Percentiles rank a stretch among this genome's conserved stretches.
Evolutionary conservation across 1,140 invertebrate genomes (phyloP).

Genomic region (Drosophila pseudoobscura): DNA sequence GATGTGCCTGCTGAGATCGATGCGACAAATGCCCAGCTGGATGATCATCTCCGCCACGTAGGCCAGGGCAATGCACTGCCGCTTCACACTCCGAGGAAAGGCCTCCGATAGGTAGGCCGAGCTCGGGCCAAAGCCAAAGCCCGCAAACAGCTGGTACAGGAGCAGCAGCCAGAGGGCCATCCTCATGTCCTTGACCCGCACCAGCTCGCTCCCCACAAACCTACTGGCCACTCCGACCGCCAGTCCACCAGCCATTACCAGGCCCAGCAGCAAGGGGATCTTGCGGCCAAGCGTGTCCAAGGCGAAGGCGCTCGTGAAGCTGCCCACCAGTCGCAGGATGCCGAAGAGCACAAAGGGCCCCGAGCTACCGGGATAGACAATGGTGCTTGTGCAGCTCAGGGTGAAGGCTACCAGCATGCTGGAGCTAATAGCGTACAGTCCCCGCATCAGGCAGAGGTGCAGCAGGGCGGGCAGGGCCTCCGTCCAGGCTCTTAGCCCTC

Average conservation of each 20-base stretch:
- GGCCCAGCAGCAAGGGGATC: constrained; percentile 52
- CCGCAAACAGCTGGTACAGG: constrained; percentile 60
- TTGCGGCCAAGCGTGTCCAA: constrained; percentile 67
- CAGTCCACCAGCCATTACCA: constrained; percentile 49
- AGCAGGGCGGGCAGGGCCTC: constrained; percentile 56
- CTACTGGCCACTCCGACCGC: constrained; percentile 54
- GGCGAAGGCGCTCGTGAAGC: constrained; percentile 41
- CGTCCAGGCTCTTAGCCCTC: constrained; percentile 9
- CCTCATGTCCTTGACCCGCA: constrained; percentile 20
- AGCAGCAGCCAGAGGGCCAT: constrained; percentile 66
- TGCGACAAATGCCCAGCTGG: constrained; percentile 44
- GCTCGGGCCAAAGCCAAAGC: constrained; percentile 59
- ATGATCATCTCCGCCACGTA: constrained; percentile 58
- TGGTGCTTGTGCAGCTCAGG: constrained; percentile 33
- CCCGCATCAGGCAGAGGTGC: constrained; percentile 57
- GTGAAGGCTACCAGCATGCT: constrained; percentile 57
- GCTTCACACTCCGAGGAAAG: constrained; percentile 64
- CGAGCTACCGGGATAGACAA: constrained; percentile 41
- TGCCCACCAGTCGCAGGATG: constrained; percentile 51
- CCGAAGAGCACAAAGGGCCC: constrained; percentile 68
- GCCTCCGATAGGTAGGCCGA: constrained; percentile 69
- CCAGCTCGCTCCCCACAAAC: constrained; percentile 18
- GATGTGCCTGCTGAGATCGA: constrained; percentile 19
- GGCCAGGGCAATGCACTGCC: constrained; percentile 56
- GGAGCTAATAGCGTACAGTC: constrained; percentile 41